These are phyloP conservation scores for Pocillopora meandrina DNA, from an alignment of 92 coral and sea anemone species.

Conservation along the genomic window DNA sequence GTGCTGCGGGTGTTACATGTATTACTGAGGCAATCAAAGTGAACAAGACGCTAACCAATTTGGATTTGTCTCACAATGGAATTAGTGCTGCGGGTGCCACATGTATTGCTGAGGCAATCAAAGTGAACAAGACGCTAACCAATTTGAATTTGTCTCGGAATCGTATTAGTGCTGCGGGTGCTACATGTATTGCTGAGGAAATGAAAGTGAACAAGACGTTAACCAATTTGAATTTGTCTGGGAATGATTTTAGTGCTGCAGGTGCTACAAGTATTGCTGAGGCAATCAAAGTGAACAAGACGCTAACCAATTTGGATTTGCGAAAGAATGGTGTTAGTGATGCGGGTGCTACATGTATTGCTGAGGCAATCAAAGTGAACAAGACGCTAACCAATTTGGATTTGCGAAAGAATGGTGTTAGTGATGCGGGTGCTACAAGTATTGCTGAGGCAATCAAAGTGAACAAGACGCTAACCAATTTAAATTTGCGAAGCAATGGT, in stretches of 20 bases:
- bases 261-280: too few species aligned
- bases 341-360: too few species aligned
- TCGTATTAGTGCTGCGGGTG: neutral
- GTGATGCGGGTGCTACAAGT: too few species aligned
- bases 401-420: too few species aligned
- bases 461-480: too few species aligned
- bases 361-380: too few species aligned
- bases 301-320: neutral
- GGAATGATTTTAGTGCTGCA: too few species aligned
- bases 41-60: neutral
- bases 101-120: neutral
- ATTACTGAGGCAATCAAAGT: neutral
- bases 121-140: neutral
- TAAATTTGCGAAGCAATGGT: neutral
- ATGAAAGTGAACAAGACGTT: too few species aligned
- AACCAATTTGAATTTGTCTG: too few species aligned
- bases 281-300: too few species aligned
- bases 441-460: too few species aligned
- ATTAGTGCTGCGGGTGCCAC: neutral
- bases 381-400: too few species aligned
- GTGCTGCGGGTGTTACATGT: neutral
- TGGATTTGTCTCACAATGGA: neutral
- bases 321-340: neutral
- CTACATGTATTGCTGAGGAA: neutral
- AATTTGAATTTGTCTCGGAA: neutral